Percentiles rank a stretch among this genome's conserved stretches.
Evolutionary conservation across 30 jellyfish, hydroid and myxozoan genomes (phyloP).

Genomic region (Chironex yamaguchii): DNA sequence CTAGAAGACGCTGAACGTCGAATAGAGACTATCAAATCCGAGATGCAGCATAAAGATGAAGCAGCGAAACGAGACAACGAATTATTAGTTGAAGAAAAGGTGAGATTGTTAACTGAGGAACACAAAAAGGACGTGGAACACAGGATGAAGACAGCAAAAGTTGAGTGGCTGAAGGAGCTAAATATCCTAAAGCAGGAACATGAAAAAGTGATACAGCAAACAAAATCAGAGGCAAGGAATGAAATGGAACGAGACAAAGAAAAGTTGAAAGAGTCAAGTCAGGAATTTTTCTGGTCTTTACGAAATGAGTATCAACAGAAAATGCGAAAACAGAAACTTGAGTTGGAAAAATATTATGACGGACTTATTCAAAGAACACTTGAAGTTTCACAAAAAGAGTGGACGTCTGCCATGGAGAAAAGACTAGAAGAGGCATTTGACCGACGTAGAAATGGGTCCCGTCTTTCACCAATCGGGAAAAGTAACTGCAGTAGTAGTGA

Average conservation of each 20-base stretch:
- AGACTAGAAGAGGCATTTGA: not conserved
- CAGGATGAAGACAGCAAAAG: constrained; percentile 40
- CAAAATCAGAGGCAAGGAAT: constrained; percentile 7
- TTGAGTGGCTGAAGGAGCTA: constrained; percentile 62
- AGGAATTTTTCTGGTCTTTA: constrained; percentile 46
- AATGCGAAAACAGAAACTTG: constrained; percentile 49
- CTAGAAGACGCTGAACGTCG: too few species aligned
- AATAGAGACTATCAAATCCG: too few species aligned
- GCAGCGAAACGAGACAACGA: too few species aligned
- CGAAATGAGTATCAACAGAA: constrained; percentile 47
- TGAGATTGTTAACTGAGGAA: not conserved
- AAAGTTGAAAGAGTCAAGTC: constrained; percentile 12
- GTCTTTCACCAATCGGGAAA: not conserved
- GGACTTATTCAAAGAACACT: constrained; percentile 54
- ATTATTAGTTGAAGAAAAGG: not conserved
- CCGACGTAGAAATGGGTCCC: not conserved
- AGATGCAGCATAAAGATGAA: too few species aligned
- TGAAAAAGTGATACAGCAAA: constrained; percentile 20
- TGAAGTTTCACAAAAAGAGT: constrained; percentile 66
- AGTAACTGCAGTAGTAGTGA: not conserved
- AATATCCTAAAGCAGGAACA: constrained; percentile 65
- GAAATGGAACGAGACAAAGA: constrained; percentile 19
- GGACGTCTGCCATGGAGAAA: constrained; percentile 25
- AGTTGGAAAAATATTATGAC: constrained; percentile 35
- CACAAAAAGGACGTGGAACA: not conserved